A percentile compares a stretch with the other conserved stretches of the same genome.
phyloP scores from a whole-genome alignment of 2,888 invertebrate genomes.

The Sisyra nigra region DNA sequence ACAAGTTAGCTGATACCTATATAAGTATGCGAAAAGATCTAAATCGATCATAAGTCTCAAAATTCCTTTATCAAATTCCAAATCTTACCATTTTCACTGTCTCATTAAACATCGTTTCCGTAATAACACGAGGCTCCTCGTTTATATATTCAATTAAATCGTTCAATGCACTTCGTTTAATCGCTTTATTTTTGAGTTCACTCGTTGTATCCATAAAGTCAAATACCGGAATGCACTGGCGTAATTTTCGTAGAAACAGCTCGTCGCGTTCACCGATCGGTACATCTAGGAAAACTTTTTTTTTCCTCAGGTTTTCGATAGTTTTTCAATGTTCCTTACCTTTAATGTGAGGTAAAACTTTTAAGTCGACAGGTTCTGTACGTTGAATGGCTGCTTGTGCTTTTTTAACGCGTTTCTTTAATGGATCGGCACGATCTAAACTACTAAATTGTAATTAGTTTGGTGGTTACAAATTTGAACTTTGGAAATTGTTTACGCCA shows the following conservation, averaged over 20 bases:
- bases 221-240: constrained; percentile 96
- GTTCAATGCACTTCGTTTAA: constrained; percentile 89
- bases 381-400: too few species aligned
- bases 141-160: constrained; percentile 96
- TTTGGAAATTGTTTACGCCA: too few species aligned
- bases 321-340: too few species aligned
- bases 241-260: constrained; percentile 61
- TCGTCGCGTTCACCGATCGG: too few species aligned
- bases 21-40: not conserved
- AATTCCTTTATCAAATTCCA: not conserved
- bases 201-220: constrained; percentile 96
- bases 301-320: too few species aligned
- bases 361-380: too few species aligned
- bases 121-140: constrained; percentile 75
- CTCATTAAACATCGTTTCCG: constrained; percentile 95
- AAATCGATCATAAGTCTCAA: not conserved
- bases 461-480: too few species aligned
- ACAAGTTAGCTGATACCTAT: constrained; percentile 73
- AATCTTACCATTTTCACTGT: constrained; percentile 88
- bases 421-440: too few species aligned
- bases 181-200: constrained; percentile 98
- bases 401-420: too few species aligned
- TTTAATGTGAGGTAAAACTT: too few species aligned
- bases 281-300: too few species aligned
- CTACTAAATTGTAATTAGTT: too few species aligned